Evolutionary conservation across 2,797 vertebrate genomes (phyloP).

Genomic region (Notoglanidium macrostoma): DNA sequence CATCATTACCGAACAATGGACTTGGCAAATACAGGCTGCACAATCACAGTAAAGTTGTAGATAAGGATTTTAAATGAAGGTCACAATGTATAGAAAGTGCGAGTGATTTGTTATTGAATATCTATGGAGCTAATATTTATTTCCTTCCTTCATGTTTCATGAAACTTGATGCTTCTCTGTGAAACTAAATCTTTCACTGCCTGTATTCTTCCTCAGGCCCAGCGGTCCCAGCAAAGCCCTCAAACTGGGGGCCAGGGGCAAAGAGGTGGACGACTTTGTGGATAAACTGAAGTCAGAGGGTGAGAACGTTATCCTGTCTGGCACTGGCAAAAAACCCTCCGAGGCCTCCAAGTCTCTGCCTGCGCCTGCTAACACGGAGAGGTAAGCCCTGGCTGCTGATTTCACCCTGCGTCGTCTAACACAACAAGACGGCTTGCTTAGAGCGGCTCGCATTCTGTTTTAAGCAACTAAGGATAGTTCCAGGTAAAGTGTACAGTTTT

Average conservation of each 20-base stretch:
- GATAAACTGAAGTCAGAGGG: slow-evolving; percentile 97
- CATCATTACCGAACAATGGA: neutral
- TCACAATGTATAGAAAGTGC: neutral
- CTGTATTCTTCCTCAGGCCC: slow-evolving; percentile 71
- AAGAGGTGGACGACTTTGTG: slow-evolving; percentile 98
- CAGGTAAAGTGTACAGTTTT: neutral
- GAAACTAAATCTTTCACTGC: neutral
- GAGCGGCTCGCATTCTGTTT: neutral
- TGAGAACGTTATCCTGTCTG: slow-evolving; percentile 83
- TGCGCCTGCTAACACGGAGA: slow-evolving; percentile 87
- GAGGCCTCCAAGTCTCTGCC: slow-evolving; percentile 86
- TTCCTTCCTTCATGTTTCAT: neutral
- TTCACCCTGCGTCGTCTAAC: neutral
- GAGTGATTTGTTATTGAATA: neutral
- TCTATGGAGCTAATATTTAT: neutral
- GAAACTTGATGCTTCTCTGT: neutral
- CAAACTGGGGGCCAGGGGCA: slow-evolving; percentile 94
- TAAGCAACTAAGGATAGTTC: neutral
- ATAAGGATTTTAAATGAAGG: neutral
- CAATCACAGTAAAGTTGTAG: neutral
- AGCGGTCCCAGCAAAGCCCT: slow-evolving; percentile 93
- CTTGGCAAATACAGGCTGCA: neutral
- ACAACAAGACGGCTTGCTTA: neutral
- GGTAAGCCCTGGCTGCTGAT: slow-evolving; percentile 70
- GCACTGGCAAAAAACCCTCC: slow-evolving; percentile 83